Percentiles rank a stretch among this genome's conserved stretches.
Conservation (phyloP, 2,113 vertebrate genomes). For the Psilopsiagon aurifrons region DNA sequence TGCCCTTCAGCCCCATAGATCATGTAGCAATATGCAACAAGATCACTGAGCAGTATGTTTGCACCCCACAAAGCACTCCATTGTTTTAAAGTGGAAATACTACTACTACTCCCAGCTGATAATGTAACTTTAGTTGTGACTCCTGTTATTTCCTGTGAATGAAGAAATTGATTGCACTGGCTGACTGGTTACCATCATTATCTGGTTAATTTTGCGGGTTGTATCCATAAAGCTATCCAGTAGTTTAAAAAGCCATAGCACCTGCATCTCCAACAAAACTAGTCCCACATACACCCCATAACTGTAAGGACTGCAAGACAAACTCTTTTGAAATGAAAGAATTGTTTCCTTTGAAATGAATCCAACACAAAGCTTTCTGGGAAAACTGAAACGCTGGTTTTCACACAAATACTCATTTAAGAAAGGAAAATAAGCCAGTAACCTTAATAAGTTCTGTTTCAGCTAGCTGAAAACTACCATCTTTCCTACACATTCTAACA, state of each 20-base stretch:
- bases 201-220: background rate
- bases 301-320: background rate
- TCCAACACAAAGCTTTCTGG: background rate
- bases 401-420: background rate
- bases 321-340: background rate
- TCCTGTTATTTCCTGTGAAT: background rate
- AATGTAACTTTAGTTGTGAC: background rate
- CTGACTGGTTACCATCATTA: background rate
- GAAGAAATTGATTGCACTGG: background rate
- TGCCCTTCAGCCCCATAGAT: background rate
- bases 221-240: background rate
- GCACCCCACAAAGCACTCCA: background rate
- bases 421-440: background rate
- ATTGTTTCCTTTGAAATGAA: background rate
- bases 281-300: background rate
- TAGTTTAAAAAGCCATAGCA: background rate
- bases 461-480: background rate
- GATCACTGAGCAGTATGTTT: accelerated
- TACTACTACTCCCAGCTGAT: background rate
- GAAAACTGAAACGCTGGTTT: background rate
- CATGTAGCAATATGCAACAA: background rate
- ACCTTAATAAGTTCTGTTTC: background rate
- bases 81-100: background rate
- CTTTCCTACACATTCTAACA: background rate
- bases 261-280: background rate